A percentile compares a stretch with the other conserved stretches of the same genome.
These are phyloP conservation scores for Aphrophora alni DNA, from an alignment of 2,888 invertebrate genomes.

Conservation along the genomic window DNA sequence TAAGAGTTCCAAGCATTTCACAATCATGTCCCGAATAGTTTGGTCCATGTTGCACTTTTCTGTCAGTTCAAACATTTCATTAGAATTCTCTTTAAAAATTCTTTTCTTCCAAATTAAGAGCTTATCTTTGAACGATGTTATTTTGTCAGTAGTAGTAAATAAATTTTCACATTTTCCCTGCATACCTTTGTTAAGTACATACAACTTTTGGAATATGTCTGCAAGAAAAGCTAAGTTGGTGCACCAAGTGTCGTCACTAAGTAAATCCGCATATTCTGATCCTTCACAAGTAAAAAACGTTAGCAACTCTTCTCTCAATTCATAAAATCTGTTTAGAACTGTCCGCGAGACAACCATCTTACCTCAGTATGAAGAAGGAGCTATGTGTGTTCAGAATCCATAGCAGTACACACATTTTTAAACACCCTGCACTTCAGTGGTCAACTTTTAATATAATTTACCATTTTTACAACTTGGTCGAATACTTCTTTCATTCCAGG, in stretches of 20 bases:
- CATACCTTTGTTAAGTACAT: not conserved
- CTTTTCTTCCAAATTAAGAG: not conserved
- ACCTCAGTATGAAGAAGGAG: not conserved
- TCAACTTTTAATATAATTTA: not conserved
- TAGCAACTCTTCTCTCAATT: conserved; percentile 19
- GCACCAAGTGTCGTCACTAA: not conserved
- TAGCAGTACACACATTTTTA: no score
- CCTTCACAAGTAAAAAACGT: conserved; percentile 13
- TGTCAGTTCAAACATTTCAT: not conserved
- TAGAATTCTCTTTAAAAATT: not conserved
- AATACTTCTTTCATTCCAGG: not conserved
- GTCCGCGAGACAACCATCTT: conserved; percentile 15
- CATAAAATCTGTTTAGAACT: conserved; percentile 16
- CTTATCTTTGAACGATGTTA: no score
- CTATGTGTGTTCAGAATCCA: conserved; percentile 11
- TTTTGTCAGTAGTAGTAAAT: not conserved
- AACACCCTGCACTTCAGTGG: conserved; percentile 7
- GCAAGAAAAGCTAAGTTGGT: not conserved
- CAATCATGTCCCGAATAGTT: not conserved
- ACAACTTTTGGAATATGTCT: not conserved
- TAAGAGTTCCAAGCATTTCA: not conserved
- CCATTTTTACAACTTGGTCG: not conserved
- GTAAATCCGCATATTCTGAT: conserved; percentile 13
- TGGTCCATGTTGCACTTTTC: not conserved
- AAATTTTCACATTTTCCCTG: not conserved